Conservation (phyloP, 2,113 vertebrate species). For the Spea bombifrons region DNA sequence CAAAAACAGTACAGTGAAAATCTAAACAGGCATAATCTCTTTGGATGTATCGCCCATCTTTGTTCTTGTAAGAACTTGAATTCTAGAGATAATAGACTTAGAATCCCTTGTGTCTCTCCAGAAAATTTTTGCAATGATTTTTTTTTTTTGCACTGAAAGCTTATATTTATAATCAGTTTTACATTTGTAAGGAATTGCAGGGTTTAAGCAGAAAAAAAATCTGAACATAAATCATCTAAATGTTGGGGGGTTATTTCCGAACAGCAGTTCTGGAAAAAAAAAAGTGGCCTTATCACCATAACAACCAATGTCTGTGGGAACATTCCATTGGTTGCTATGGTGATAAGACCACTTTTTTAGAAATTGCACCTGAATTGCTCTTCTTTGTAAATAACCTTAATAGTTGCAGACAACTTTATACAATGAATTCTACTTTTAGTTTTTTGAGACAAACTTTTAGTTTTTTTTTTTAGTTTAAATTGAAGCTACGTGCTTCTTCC, state of each 20-base stretch:
- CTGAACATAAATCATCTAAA: no score
- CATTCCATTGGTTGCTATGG: no score
- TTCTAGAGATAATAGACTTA: neutral
- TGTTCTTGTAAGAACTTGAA: neutral
- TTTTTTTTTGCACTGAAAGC: neutral
- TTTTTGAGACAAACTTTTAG: neutral
- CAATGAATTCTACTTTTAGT: no score
- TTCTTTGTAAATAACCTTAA: neutral
- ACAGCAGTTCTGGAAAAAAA: no score
- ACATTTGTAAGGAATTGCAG: neutral
- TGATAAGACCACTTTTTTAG: no score
- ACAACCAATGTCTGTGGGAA: no score
- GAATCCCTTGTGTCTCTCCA: neutral
- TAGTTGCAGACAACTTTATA: neutral
- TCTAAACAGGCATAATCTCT: constrained; percentile 48
- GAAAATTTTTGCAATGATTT: neutral
- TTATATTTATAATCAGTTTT: neutral
- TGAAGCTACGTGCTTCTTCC: no score
- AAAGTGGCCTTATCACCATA: no score
- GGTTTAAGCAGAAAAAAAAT: neutral
- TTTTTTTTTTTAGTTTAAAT: neutral
- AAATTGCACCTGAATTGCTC: no score
- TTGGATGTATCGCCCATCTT: neutral
- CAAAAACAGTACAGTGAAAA: constrained; percentile 37
- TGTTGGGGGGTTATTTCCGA: no score